A percentile compares a stretch with the other conserved stretches of the same genome.
Evolutionary conservation across 2,797 vertebrate species (phyloP).

Genomic region (Hippoglossus hippoglossus): DNA sequence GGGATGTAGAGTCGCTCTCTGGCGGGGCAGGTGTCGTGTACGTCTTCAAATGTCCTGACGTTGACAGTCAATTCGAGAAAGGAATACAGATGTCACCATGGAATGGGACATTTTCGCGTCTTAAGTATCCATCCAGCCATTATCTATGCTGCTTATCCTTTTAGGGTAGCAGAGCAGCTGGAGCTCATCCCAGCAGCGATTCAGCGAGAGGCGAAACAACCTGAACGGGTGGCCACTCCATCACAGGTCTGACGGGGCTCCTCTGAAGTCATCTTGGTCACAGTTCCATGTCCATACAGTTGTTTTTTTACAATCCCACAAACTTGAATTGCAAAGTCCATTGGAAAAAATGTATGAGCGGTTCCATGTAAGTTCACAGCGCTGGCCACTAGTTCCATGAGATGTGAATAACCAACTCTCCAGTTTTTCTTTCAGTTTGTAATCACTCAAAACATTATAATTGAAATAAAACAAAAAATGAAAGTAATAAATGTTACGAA

Average conservation of each 20-base stretch:
- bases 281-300: conserved; percentile 19
- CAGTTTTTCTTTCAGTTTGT: conserved; percentile 14
- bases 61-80: conserved; percentile 3
- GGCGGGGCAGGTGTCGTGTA: conserved; percentile 4
- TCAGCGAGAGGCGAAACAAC: not conserved
- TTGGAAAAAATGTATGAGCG: not conserved
- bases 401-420: conserved; percentile 9
- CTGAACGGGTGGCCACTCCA: not conserved
- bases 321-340: conserved; percentile 10
- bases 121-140: not conserved
- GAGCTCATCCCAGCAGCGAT: too few species aligned
- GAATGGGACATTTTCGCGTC: not conserved
- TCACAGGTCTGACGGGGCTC: not conserved
- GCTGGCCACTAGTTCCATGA: conserved; percentile 9
- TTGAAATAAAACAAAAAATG: conserved; percentile 8
- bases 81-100: not conserved
- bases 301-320: conserved; percentile 10
- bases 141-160: not conserved
- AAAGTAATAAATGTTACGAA: conserved; percentile 40
- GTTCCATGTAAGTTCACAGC: not conserved
- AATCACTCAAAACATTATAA: conserved; percentile 25
- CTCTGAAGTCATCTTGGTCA: not conserved
- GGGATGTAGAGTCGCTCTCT: conserved; percentile 22
- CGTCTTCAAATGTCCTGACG: conserved; percentile 25
- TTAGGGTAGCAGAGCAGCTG: not conserved